A percentile compares a stretch with the other conserved stretches of the same genome.
phyloP scores from a whole-genome alignment of 2,797 vertebrate genomes.

The Mergus octosetaceus region DNA sequence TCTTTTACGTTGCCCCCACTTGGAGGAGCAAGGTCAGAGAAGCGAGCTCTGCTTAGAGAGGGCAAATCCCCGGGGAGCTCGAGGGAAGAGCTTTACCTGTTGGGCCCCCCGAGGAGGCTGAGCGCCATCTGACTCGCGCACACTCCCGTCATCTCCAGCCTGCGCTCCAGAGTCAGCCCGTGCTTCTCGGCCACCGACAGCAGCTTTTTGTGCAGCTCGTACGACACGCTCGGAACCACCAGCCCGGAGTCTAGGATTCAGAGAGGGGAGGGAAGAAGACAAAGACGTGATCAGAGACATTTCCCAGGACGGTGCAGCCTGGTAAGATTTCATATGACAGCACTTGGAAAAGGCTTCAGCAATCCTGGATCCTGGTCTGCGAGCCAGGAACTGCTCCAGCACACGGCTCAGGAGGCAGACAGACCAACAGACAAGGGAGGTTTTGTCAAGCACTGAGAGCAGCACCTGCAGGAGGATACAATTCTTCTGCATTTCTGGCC shows the following conservation, averaged over 20 bases:
- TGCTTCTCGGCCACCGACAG: slow-evolving; percentile 89
- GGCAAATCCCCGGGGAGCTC: not conserved
- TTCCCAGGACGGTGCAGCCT: not conserved
- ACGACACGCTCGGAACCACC: slow-evolving; percentile 93
- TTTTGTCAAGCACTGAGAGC: not conserved
- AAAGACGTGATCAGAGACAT: slow-evolving; percentile 12
- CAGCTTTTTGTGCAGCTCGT: slow-evolving; percentile 93
- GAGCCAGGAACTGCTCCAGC: not conserved
- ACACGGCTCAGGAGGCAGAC: not conserved
- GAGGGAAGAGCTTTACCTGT: slow-evolving; percentile 82
- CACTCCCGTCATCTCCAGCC: slow-evolving; percentile 96
- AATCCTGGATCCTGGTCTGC: not conserved
- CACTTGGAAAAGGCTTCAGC: not conserved
- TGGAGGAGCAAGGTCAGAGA: not conserved
- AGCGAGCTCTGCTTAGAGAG: too few relatives aligned
- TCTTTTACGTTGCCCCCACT: not conserved
- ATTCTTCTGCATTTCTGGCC: too few relatives aligned
- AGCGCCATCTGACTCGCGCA: slow-evolving; percentile 98
- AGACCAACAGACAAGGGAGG: not conserved
- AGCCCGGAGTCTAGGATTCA: slow-evolving; percentile 83
- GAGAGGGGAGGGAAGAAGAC: not conserved
- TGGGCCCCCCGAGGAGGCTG: slow-evolving; percentile 94
- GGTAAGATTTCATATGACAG: not conserved
- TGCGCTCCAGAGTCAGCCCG: slow-evolving; percentile 91
- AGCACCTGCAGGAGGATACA: not conserved